Conservation (phyloP, 2,888 invertebrate genomes). For the Agonopterix subpropinquella region DNA sequence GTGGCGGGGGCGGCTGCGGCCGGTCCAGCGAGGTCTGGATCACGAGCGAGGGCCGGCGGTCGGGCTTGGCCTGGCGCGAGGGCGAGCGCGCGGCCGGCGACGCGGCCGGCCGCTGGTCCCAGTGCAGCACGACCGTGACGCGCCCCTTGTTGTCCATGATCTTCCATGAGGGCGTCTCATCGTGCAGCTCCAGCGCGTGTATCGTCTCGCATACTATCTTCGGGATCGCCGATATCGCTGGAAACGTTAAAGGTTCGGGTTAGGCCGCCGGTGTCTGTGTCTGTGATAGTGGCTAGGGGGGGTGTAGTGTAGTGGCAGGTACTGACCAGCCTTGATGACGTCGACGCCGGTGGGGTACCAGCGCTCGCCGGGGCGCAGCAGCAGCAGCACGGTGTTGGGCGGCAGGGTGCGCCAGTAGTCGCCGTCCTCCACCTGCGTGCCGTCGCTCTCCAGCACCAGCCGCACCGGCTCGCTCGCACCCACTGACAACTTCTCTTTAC, state of each 20-base stretch:
- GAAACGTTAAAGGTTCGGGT: conserved; percentile 25
- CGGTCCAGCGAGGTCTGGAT: conserved; percentile 86
- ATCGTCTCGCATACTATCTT: conserved; percentile 98
- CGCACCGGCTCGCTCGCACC: conserved; percentile 90
- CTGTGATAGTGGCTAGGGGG: not conserved
- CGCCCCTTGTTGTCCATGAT: conserved; percentile 99
- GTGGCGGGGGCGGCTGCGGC: conserved; percentile 82
- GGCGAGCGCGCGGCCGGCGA: conserved; percentile 76
- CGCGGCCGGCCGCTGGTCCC: conserved; percentile 91
- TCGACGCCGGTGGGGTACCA: conserved; percentile 97
- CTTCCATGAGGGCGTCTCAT: conserved; percentile 98
- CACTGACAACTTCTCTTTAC: conserved; percentile 93
- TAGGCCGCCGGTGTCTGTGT: not conserved
- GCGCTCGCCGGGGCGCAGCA: conserved; percentile 92
- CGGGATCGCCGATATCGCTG: conserved; percentile 96
- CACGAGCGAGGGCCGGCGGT: conserved; percentile 81
- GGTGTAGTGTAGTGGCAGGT: not conserved
- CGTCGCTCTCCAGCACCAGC: conserved; percentile 95
- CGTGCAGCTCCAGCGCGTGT: conserved; percentile 94
- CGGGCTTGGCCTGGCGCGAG: conserved; percentile 67
- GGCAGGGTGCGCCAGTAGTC: conserved; percentile 96
- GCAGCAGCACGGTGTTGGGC: conserved; percentile 91
- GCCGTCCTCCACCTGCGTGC: conserved; percentile 97
- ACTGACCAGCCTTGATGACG: conserved; percentile 93
- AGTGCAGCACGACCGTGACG: conserved; percentile 96